Base-by-base conservation (phyloP, 2,797 vertebrate genomes). In the Muscicapa comitata region DNA sequence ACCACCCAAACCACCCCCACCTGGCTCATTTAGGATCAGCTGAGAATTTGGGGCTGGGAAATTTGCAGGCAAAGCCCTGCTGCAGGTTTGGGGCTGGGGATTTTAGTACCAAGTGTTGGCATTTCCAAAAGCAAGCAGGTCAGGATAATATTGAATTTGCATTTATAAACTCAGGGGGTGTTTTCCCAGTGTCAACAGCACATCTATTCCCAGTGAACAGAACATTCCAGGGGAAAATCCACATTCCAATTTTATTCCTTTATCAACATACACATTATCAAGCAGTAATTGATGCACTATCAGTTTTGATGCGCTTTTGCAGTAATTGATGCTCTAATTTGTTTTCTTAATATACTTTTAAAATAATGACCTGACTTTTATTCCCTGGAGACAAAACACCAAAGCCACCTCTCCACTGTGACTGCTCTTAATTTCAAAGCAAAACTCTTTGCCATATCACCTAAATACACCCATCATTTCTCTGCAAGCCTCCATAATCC, bases 401-500 rank as follows among this genome's bases (percentile, higher is more conserved):
- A 70, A 68, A 54, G 8, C 33, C n/a, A 61, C 8, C 24, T 51
- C 70, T 40, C 37, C 24, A 4, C 11, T 54, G 77, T 15, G 42
- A 9, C 38, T 40, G 31, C 37, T 40, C 35, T 51, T 58, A 25
- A 83, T 65, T 68, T 77, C 85, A n/a, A 3, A 7, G 29, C 28
- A 83, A 18, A 75, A 31, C n/a, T 31, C 33, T 79, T 59, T 53
- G 24, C 54, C 76, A 8, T 16, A 47, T 51, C 61, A 37, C 29
- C 38, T 29, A 40, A 94, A 91, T 29, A 66, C 7, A 84, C 48
- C 33, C 57, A 80, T 61, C 45, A 86, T 51, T 85, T 37, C 80
- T 45, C 77, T 71, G 38, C 75, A 89, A 85, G 54, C 59, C 55
- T 88, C 40, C 53, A 7, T 48, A 89, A 89, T 83, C 72, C 72